Evolutionary conservation across 2,888 invertebrate species (phyloP), one percentile per base, ranked within the genome.

Genomic region (Plagiodera versicolora): DNA sequence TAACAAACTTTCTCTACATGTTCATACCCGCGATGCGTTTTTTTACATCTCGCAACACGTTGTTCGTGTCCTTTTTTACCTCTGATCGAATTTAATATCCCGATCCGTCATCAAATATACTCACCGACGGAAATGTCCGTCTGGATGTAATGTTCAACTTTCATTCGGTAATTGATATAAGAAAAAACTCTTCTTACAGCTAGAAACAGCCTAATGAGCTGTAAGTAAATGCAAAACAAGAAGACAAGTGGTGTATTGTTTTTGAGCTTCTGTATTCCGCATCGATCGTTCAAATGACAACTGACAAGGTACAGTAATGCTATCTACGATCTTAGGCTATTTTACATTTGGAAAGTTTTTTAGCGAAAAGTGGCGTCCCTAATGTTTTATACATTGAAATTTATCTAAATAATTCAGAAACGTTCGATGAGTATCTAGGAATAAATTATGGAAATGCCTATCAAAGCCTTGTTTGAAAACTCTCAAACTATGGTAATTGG

Each of bases 1-100:
- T 44, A 44, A 53, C 24, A 20, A 44, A 53, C 53, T 53, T 53
- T 53, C 53, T 53, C 53, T 45, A 44, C 39, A 14, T 39, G 14
- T 32, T 28, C 9, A 32, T 53, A 24, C 9, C 17, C 32, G 19
- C 16, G 44, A 1, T 44, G n/a, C 52, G 20, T 44, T 53, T 53
- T 53, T 39, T 53, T 53, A 20, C 20, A 20, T 11, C 16, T 5
- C 18, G 17, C 17, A 53, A 53, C 45, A 53, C 44, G 53, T 45
- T 53, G 44, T 44, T 24, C 24, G 24, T 19, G 52, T 52, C 19
- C 18, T 52, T 52, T 52, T 52, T 20, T 19, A 20, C 3, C 1
- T 17, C 17, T 19, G 8, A n/a, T 19, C 39, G 19, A 52, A 52
- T 39, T 52, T 20, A 39, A 39, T 52, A 20, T 11, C 30, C 28